Percentiles rank a stretch among this genome's conserved stretches.
phyloP scores from a whole-genome alignment of 37 sponge, comb jelly and placozoan species.

The Sycon ciliatum region DNA sequence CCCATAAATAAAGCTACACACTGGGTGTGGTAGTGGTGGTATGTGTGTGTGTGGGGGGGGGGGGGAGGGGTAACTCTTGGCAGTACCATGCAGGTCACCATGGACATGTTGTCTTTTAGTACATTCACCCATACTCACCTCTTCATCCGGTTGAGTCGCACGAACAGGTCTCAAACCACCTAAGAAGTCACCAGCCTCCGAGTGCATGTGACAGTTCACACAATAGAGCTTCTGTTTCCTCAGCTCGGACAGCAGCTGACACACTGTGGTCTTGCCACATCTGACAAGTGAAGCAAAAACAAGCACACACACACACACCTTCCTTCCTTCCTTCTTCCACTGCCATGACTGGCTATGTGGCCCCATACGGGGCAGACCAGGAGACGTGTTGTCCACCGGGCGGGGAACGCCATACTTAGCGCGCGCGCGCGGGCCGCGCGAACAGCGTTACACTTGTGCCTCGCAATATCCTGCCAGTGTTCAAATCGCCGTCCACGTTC shows the following conservation, averaged over 20 bases:
- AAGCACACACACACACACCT: background rate
- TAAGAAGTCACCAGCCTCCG: constrained; percentile 95
- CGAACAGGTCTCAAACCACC: constrained; percentile 87
- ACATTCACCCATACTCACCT: constrained; percentile 26
- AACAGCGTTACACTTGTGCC: too few species aligned
- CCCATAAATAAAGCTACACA: too few species aligned
- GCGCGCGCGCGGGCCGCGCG: too few species aligned
- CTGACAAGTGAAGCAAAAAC: constrained; percentile 14
- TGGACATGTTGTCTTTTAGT: background rate
- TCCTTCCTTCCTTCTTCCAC: too few species aligned
- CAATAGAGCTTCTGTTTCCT: constrained; percentile 39
- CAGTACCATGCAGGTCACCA: too few species aligned
- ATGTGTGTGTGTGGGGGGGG: too few species aligned
- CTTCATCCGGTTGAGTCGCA: background rate
- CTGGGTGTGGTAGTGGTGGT: too few species aligned
- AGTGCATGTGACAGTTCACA: constrained; percentile 96
- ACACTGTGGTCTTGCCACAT: constrained; percentile 95
- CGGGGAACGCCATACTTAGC: too few species aligned
- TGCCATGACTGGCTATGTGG: too few species aligned
- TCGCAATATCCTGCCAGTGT: background rate
- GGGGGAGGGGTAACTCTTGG: too few species aligned
- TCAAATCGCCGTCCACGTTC: background rate
- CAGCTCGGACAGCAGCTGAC: constrained; percentile 60
- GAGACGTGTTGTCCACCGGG: too few species aligned
- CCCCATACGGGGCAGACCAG: too few species aligned